Conservation (phyloP, 2,888 invertebrate genomes). For the Leptopilina myrica region DNA sequence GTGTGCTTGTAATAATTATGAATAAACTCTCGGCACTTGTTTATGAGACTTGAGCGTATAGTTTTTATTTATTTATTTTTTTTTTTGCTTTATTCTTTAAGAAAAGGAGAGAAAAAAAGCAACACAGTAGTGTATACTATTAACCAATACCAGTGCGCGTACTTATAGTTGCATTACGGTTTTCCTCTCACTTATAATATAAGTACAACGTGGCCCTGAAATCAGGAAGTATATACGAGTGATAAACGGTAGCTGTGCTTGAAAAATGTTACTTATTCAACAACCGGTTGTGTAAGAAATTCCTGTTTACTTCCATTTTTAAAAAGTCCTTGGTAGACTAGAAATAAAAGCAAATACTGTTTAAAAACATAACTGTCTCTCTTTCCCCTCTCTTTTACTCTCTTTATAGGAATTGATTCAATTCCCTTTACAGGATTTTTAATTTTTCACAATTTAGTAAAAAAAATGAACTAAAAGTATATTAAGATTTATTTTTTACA, state of each 20-base stretch:
- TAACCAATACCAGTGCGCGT: constrained; percentile 19
- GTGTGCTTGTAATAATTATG: too few species aligned
- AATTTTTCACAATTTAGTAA: too few species aligned
- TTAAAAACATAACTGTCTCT: background rate
- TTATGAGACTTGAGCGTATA: constrained; percentile 5
- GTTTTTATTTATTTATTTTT: too few species aligned
- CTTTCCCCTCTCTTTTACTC: background rate
- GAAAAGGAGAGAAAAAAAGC: background rate
- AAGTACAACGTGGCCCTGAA: constrained; percentile 27
- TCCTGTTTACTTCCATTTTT: constrained; percentile 24
- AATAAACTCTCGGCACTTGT: background rate
- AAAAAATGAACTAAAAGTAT: too few species aligned
- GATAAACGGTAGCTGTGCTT: constrained; percentile 27
- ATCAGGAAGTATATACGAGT: constrained; percentile 32
- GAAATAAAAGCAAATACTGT: constrained; percentile 12
- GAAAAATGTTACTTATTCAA: constrained; percentile 36
- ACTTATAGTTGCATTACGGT: background rate
- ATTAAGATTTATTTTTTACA: too few species aligned
- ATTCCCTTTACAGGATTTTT: background rate
- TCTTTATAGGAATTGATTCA: background rate
- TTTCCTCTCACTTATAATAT: constrained; percentile 17
- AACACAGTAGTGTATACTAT: background rate
- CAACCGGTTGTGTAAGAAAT: constrained; percentile 63
- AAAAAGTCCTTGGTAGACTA: constrained; percentile 9
- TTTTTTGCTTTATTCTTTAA: too few species aligned